Evolutionary conservation across 2,888 invertebrate species (phyloP).

Genomic region (Eugnorisma glareosa): DNA sequence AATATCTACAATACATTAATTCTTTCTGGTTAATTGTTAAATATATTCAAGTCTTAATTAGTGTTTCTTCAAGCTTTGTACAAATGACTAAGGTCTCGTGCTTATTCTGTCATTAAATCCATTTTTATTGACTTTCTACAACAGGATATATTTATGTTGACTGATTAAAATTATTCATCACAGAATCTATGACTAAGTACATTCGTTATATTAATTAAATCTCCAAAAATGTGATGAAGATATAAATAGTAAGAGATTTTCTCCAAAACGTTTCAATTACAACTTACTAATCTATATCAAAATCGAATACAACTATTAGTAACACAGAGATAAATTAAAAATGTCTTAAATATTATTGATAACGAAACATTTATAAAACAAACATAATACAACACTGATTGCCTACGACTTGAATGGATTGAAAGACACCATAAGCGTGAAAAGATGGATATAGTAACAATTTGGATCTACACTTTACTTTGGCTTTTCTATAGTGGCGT

Average conservation of each 20-base stretch:
- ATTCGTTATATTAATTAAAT: constrained; percentile 9
- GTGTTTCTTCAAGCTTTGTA: constrained; percentile 30
- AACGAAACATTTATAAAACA: constrained; percentile 37
- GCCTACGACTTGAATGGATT: constrained; percentile 61
- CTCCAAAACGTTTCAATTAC: constrained; percentile 28
- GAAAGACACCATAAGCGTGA: constrained; percentile 59
- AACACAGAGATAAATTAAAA: constrained; percentile 50
- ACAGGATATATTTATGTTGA: constrained; percentile 1
- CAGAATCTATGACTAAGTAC: constrained; percentile 52
- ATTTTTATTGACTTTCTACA: constrained; percentile 45
- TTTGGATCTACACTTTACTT: constrained; percentile 84
- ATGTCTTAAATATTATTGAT: constrained; percentile 43
- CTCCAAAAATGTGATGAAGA: constrained; percentile 12
- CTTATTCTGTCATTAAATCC: constrained; percentile 62
- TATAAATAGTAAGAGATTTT: constrained; percentile 10
- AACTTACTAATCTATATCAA: constrained; percentile 44
- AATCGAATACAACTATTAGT: constrained; percentile 40
- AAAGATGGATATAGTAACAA: constrained; percentile 47
- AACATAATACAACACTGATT: constrained; percentile 48
- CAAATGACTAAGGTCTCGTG: constrained; percentile 26
- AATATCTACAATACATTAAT: constrained; percentile 67
- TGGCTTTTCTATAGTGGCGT: constrained; percentile 94
- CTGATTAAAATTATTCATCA: constrained; percentile 45
- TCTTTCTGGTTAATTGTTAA: constrained; percentile 43
- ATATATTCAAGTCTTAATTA: constrained; percentile 20